Percentiles rank a stretch among this genome's conserved stretches.
Evolutionary conservation across 2,797 vertebrate genomes (phyloP).

Genomic region (Sphaeramia orbicularis): DNA sequence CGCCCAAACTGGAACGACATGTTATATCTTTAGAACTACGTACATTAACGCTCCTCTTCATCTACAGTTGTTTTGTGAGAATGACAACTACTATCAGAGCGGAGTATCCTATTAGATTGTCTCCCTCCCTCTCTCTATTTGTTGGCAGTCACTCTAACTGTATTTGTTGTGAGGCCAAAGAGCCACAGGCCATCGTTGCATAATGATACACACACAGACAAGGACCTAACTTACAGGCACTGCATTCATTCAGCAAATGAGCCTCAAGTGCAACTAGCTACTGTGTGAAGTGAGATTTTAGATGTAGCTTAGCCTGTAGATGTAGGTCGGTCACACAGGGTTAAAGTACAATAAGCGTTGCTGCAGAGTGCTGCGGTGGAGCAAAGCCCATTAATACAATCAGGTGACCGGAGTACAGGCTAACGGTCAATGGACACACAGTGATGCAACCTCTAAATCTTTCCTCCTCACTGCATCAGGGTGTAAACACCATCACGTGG

Average conservation of each 20-base stretch:
- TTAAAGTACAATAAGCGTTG: slow-evolving; percentile 45
- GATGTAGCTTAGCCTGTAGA: background rate
- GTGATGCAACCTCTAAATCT: slow-evolving; percentile 65
- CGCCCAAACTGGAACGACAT: background rate
- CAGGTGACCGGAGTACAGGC: slow-evolving; percentile 57
- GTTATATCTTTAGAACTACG: background rate
- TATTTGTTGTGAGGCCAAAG: slow-evolving; percentile 42
- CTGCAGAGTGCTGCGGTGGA: slow-evolving; percentile 31
- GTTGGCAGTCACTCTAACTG: slow-evolving; percentile 35
- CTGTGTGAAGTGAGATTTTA: slow-evolving; percentile 10
- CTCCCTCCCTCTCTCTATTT: slow-evolving; percentile 11
- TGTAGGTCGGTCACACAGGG: slow-evolving; percentile 20
- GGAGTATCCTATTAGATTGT: background rate
- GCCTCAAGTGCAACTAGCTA: slow-evolving; percentile 4
- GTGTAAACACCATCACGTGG: slow-evolving; percentile 67
- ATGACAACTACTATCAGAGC: background rate
- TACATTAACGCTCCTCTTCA: slow-evolving; percentile 1
- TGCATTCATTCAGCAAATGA: slow-evolving; percentile 51
- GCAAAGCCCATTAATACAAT: slow-evolving; percentile 57
- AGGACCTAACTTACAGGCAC: slow-evolving; percentile 47
- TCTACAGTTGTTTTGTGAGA: slow-evolving; percentile 7
- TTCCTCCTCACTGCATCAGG: slow-evolving; percentile 52
- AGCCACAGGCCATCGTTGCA: slow-evolving; percentile 57
- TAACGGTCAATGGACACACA: slow-evolving; percentile 44
- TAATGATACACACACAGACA: slow-evolving; percentile 51